Evolutionary conservation across 2,888 invertebrate species (phyloP).

Genomic region (Cheilosia vulpina): DNA sequence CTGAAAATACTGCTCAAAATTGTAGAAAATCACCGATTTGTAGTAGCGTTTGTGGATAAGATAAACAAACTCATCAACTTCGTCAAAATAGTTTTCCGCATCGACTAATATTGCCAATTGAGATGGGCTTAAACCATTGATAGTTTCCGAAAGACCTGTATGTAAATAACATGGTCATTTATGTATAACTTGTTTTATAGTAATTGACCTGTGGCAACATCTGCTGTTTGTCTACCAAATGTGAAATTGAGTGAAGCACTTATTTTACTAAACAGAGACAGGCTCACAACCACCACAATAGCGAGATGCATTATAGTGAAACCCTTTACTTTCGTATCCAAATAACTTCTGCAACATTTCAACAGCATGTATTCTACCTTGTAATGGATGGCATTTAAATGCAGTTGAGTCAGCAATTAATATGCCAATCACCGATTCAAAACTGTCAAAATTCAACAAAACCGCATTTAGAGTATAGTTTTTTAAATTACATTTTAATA

Average conservation of each 20-base stretch:
- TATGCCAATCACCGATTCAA: slow-evolving; percentile 47
- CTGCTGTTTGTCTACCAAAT: background rate
- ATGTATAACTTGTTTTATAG: background rate
- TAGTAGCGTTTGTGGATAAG: slow-evolving; percentile 79
- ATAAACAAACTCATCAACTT: slow-evolving; percentile 81
- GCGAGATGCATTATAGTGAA: slow-evolving; percentile 23
- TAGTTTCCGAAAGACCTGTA: slow-evolving; percentile 81
- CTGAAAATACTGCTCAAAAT: slow-evolving; percentile 80
- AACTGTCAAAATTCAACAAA: slow-evolving; percentile 32
- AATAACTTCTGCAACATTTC: background rate
- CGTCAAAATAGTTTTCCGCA: slow-evolving; percentile 76
- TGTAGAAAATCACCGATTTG: slow-evolving; percentile 81
- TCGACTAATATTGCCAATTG: slow-evolving; percentile 79
- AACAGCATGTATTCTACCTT: background rate
- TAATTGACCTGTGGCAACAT: slow-evolving; percentile 49
- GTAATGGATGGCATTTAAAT: background rate
- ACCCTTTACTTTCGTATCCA: background rate
- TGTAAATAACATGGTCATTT: background rate
- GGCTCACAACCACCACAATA: background rate
- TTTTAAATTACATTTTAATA: slow-evolving; percentile 44
- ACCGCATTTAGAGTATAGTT: slow-evolving; percentile 38
- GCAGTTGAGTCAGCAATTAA: slow-evolving; percentile 35
- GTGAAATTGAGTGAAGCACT: slow-evolving; percentile 25
- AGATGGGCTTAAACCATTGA: slow-evolving; percentile 80
- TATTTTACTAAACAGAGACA: slow-evolving; percentile 3